phyloP scores from a whole-genome alignment of 1,140 invertebrate species.

The Hylyphantes graminicola region DNA sequence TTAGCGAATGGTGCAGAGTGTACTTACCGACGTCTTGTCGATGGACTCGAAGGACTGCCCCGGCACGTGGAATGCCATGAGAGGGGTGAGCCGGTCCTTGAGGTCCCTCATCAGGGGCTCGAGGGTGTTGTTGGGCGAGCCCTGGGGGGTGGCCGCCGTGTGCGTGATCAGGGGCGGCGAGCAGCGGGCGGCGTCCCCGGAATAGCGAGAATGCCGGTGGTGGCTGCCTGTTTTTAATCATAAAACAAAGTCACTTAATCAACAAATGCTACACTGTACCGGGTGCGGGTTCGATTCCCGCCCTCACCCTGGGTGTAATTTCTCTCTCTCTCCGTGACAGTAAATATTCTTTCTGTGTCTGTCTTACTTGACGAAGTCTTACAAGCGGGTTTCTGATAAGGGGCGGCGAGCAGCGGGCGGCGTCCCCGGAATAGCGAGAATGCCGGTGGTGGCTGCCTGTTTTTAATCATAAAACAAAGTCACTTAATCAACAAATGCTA shows the following conservation, averaged over 20 bases:
- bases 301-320: no score
- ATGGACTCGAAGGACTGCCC: conserved; percentile 74
- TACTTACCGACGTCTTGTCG: conserved; percentile 68
- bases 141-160: conserved; percentile 94
- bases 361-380: no score
- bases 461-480: no score
- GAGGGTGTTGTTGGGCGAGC: conserved; percentile 89
- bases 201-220: conserved; percentile 21
- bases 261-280: no score
- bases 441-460: conserved; percentile 29
- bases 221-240: not conserved
- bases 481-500: no score
- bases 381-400: no score
- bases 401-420: conserved; percentile 72
- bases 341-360: no score
- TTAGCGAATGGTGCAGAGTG: no score
- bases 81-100: conserved; percentile 71
- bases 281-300: no score
- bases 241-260: no score
- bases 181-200: conserved; percentile 36
- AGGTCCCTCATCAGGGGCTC: conserved; percentile 75
- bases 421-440: conserved; percentile 14
- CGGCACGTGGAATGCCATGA: conserved; percentile 68
- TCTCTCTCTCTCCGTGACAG: no score
- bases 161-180: conserved; percentile 90